Conservation (phyloP, 2,113 vertebrate species). For the Neogobius melanostomus region DNA sequence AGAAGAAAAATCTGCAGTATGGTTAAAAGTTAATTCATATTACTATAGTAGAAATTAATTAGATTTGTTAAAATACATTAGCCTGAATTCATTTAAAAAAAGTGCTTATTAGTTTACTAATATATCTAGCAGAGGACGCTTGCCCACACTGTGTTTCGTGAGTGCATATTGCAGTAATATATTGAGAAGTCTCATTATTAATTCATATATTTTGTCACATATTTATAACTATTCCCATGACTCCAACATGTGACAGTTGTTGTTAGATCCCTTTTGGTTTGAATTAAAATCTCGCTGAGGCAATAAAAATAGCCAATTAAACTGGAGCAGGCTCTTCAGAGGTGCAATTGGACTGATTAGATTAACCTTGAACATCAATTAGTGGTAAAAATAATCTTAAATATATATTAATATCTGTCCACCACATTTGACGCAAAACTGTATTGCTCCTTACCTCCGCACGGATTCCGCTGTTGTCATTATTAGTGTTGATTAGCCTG, state of each 20-base stretch:
- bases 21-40: too few species aligned
- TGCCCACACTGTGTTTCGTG: conserved; percentile 58
- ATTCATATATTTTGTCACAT: conserved; percentile 82
- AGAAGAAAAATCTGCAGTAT: too few species aligned
- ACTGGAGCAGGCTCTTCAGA: conserved; percentile 82
- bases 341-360: conserved; percentile 80
- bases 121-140: conserved; percentile 40
- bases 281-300: conserved; percentile 82
- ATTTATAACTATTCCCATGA: conserved; percentile 83
- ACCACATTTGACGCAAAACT: conserved; percentile 49
- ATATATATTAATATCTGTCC: conserved; percentile 72
- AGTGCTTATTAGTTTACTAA: conserved; percentile 57
- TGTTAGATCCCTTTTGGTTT: conserved; percentile 83
- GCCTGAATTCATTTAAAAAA: conserved; percentile 44
- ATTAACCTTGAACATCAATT: conserved; percentile 84
- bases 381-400: conserved; percentile 77
- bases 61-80: background rate
- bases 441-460: conserved; percentile 16
- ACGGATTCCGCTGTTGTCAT: conserved; percentile 39
- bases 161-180: conserved; percentile 68
- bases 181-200: conserved; percentile 80
- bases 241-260: conserved; percentile 83
- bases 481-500: conserved; percentile 45
- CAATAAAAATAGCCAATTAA: conserved; percentile 87
- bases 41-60: too few species aligned